Evolutionary conservation across 2,888 invertebrate genomes (phyloP), one percentile per base, ranked within the genome.

Genomic region (Urechis unicinctus): DNA sequence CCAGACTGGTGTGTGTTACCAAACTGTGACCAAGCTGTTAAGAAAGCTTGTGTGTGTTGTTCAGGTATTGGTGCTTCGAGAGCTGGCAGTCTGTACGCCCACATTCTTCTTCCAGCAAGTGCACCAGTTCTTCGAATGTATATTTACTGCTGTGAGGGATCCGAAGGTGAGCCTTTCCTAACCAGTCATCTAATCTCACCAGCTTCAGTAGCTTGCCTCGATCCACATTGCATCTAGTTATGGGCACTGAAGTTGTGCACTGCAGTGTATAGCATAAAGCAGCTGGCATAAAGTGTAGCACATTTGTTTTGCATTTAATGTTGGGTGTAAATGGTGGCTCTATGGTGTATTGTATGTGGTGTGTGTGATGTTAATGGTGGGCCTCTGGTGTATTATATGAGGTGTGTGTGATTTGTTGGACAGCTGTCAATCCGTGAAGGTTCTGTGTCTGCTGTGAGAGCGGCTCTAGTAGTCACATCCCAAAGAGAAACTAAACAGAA

Each of bases 401-500:
- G n/a, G n/a, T n/a, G 36, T 36, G 9, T 36, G 36, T 36, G 36
- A 17, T 36, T 36, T 17, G 9, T 36, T 36, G 9, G 9, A 26
- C 61, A 81, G 79, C 86, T 89, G 3, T 85, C 87, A 36, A 90
- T 97, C 60, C 83, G 97, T 50, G 92, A 95, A 77, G 90, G 89
- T 4, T 94, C 95, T 0, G 92, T 91, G 0, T 90, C 92, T 69
- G 95, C 97, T 0, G 79, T 98, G n/a, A 83, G 94, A 67, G 93
- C 95, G 25, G 96, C 95, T 0, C 80, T 98, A 4, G 88, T 93
- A 0, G 93, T 97, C 0, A 95, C 93, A 0, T 88, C 95, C 1
- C 96, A 96, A 73, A 83, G 98, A 58, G 98, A 98, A 81, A 88
- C 90, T 0, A 93, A 91, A 74, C 92, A 93, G 73, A 87, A 88